Evolutionary conservation across 2,113 vertebrate genomes (phyloP).

Genomic region (Microtus pennsylvanicus): DNA sequence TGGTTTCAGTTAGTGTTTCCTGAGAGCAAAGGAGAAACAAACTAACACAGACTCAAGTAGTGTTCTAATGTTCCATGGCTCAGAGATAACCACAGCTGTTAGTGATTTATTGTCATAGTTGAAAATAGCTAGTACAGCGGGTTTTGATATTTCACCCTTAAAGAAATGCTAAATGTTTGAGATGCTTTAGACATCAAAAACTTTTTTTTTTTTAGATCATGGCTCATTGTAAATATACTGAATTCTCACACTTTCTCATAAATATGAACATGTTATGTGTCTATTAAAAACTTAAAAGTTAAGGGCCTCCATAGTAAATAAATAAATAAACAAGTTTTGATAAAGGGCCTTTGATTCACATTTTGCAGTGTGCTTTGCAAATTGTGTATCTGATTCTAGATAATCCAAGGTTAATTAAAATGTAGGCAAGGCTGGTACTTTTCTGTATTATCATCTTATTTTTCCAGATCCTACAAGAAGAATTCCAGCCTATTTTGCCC

Average conservation of each 20-base stretch:
- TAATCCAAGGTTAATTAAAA: not conserved
- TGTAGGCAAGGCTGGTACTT: not conserved
- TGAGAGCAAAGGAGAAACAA: not conserved
- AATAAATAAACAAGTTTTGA: not conserved
- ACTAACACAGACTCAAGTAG: not conserved
- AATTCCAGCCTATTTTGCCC: not conserved
- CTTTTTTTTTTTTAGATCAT: not conserved
- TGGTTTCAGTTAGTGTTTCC: not conserved
- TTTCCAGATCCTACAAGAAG: not conserved
- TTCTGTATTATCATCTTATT: not conserved
- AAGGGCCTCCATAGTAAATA: not conserved
- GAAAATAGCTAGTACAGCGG: not conserved
- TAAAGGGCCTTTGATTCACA: not conserved
- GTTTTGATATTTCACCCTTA: not conserved
- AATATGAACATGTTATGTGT: not conserved
- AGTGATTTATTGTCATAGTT: not conserved
- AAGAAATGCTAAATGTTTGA: not conserved
- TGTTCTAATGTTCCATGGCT: not conserved
- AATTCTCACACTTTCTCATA: not conserved
- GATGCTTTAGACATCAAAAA: not conserved
- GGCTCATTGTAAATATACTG: not conserved
- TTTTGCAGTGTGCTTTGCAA: not conserved
- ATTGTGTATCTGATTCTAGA: not conserved
- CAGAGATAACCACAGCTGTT: not conserved
- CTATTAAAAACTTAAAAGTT: not conserved